These are phyloP conservation scores for Drosophila pectinifera DNA, from an alignment of 1,140 invertebrate genomes.

Conservation along the genomic window DNA sequence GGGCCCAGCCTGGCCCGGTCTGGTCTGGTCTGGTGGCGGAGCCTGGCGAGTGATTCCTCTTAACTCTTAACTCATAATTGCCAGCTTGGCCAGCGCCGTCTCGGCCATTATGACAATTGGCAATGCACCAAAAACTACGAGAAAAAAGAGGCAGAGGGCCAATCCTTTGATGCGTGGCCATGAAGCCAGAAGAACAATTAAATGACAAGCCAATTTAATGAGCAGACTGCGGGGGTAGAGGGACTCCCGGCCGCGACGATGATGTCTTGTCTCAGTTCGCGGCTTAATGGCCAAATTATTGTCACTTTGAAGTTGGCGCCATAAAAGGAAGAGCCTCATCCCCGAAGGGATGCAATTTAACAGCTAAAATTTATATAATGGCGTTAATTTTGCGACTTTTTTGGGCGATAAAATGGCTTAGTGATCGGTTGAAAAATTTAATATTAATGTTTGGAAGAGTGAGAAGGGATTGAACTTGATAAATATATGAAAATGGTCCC, in stretches of 20 bases:
- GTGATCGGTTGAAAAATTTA: too few relatives aligned
- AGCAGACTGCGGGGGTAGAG: constrained; percentile 32
- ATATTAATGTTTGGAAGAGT: too few relatives aligned
- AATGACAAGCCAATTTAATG: constrained; percentile 79
- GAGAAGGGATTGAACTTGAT: neutral
- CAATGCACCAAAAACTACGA: constrained; percentile 58
- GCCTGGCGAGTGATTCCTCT: constrained; percentile 74
- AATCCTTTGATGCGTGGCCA: constrained; percentile 51
- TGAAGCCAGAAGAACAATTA: constrained; percentile 70
- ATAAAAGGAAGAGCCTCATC: constrained; percentile 50
- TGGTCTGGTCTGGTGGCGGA: neutral
- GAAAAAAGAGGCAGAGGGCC: constrained; percentile 12
- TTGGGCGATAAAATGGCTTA: neutral
- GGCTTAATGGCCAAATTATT: constrained; percentile 79
- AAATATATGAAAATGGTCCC: neutral
- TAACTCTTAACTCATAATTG: constrained; percentile 75
- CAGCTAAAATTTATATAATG: too few relatives aligned
- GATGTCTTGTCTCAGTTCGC: constrained; percentile 27
- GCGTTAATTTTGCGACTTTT: too few relatives aligned
- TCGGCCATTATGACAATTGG: constrained; percentile 79
- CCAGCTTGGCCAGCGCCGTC: constrained; percentile 68
- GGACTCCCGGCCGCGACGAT: constrained; percentile 12
- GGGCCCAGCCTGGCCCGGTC: constrained; percentile 32
- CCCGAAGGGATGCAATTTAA: constrained; percentile 12
- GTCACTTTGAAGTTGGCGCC: constrained; percentile 81